Evolutionary conservation across 2,797 vertebrate genomes (phyloP).

Genomic region (Tympanoctomys barrerae): DNA sequence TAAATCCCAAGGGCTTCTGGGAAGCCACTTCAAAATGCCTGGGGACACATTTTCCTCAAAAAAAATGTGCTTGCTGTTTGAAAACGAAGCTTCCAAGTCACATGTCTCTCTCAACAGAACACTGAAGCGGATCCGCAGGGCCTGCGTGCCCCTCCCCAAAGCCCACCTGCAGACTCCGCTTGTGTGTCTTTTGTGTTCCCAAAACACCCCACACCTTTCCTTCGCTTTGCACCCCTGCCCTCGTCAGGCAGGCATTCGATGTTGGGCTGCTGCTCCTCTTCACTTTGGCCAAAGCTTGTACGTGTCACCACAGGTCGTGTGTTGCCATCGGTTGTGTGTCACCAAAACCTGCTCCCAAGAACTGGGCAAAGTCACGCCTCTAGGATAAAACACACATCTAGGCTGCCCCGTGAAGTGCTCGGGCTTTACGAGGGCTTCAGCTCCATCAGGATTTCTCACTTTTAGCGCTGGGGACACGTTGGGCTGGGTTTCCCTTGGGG

Average conservation of each 20-base stretch:
- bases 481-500: background rate
- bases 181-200: constrained; percentile 71
- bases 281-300: background rate
- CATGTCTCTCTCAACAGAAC: constrained; percentile 78
- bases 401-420: background rate
- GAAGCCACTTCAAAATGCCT: constrained; percentile 78
- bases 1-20: constrained; percentile 76
- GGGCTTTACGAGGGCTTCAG: rapidly evolving
- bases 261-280: background rate
- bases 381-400: background rate
- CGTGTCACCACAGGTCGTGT: too few relatives aligned
- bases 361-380: rapidly evolving
- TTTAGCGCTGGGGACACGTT: rapidly evolving
- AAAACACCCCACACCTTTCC: background rate
- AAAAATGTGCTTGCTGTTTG: constrained; percentile 74
- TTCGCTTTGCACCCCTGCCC: background rate
- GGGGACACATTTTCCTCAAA: constrained; percentile 68
- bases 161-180: constrained; percentile 69
- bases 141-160: constrained; percentile 21
- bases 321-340: background rate
- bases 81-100: constrained; percentile 79
- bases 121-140: constrained; percentile 28
- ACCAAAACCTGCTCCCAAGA: background rate
- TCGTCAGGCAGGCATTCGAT: background rate
- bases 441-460: background rate